These are phyloP conservation scores for Menidia beryllina DNA, from an alignment of 2,113 vertebrate genomes.

Conservation along the genomic window DNA sequence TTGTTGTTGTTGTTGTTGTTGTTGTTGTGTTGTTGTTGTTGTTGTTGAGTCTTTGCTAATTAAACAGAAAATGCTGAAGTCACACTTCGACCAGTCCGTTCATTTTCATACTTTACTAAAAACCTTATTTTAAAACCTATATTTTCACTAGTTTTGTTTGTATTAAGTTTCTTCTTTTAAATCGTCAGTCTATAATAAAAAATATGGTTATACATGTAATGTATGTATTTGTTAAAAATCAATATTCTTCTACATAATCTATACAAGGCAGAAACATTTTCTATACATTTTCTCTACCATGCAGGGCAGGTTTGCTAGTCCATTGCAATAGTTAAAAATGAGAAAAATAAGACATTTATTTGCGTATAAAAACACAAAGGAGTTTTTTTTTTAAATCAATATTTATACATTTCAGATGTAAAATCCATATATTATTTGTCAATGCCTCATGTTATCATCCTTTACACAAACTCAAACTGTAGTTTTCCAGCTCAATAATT, in stretches of 20 bases:
- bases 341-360: no score
- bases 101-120: conserved; percentile 25
- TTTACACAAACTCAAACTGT: neutral
- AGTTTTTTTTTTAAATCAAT: no score
- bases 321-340: no score
- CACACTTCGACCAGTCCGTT: conserved; percentile 16
- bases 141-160: neutral
- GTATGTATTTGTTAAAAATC: no score
- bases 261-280: no score
- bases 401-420: no score
- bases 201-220: no score
- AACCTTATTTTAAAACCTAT: conserved; percentile 3
- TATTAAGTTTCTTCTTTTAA: neutral
- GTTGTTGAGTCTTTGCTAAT: conserved; percentile 27
- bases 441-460: neutral
- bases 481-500: neutral
- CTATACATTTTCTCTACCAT: no score
- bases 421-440: neutral
- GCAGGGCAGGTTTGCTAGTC: no score
- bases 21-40: conserved; percentile 20
- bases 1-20: conserved; percentile 11
- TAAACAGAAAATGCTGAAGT: conserved; percentile 18
- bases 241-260: no score
- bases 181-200: no score
- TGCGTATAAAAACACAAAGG: no score